Conservation (phyloP, 2,113 vertebrate genomes). For the Xyrauchen texanus region DNA sequence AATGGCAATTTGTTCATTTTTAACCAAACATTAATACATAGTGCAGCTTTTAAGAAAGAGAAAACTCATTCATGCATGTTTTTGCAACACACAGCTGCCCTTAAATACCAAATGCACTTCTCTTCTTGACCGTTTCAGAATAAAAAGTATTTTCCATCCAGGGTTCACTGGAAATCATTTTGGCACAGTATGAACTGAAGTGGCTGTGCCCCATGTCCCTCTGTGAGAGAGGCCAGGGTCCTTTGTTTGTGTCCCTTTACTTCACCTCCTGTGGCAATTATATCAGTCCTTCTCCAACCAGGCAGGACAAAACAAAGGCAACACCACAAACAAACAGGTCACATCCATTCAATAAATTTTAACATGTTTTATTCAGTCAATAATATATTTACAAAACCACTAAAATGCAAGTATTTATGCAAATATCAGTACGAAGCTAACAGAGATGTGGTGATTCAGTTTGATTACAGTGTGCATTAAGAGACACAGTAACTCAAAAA, state of each 20-base stretch:
- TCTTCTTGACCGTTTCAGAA: constrained; percentile 12
- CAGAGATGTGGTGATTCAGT: background rate
- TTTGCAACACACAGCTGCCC: constrained; percentile 53
- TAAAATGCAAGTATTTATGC: constrained; percentile 11
- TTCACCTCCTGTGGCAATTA: constrained; percentile 17
- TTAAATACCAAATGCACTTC: constrained; percentile 68
- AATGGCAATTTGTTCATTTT: no score
- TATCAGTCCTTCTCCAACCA: constrained; percentile 46
- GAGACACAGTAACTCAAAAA: background rate
- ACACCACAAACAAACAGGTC: constrained; percentile 11
- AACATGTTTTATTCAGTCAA: constrained; percentile 15
- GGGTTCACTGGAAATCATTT: constrained; percentile 9
- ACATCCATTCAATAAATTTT: background rate
- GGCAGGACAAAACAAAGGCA: constrained; percentile 31
- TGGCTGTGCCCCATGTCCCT: background rate
- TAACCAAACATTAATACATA: no score
- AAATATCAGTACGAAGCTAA: background rate
- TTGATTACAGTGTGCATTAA: background rate
- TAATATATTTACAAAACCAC: constrained; percentile 27
- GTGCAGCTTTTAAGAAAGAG: constrained; percentile 5
- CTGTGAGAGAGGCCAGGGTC: constrained; percentile 22
- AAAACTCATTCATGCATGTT: constrained; percentile 62
- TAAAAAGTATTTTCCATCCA: constrained; percentile 44
- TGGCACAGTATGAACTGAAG: constrained; percentile 28
- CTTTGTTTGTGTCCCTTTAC: constrained; percentile 28